A percentile compares a stretch with the other conserved stretches of the same genome.
Evolutionary conservation across 2,113 vertebrate species (phyloP).

Genomic region (Recurvirostra avosetta): DNA sequence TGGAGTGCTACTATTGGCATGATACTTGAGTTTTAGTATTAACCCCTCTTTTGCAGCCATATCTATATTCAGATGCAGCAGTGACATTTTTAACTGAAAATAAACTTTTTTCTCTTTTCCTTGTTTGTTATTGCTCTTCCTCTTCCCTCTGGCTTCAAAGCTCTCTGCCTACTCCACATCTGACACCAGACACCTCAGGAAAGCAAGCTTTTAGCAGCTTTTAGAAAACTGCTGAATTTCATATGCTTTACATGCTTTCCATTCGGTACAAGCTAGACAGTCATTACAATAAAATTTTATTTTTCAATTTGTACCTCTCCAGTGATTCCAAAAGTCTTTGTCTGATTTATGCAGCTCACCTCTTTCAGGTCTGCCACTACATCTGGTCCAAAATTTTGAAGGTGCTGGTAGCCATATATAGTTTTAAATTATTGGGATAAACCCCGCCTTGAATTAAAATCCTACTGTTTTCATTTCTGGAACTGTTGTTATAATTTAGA

Average conservation of each 20-base stretch:
- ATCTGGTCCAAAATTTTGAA: neutral
- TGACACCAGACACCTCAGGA: neutral
- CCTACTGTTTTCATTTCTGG: neutral
- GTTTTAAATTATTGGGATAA: neutral
- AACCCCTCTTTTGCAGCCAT: conserved; percentile 4
- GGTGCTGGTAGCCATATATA: neutral
- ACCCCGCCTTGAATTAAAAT: neutral
- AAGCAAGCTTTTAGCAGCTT: neutral
- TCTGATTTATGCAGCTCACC: neutral
- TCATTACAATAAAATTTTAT: neutral
- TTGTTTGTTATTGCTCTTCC: conserved; percentile 29
- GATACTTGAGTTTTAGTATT: conserved; percentile 9
- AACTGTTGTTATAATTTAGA: neutral
- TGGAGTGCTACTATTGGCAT: neutral
- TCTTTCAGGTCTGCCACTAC: neutral
- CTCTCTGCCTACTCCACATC: conserved; percentile 4
- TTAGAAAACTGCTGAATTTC: neutral
- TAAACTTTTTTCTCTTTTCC: neutral
- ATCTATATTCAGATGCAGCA: neutral
- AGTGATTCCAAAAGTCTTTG: neutral
- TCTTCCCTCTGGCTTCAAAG: conserved; percentile 12
- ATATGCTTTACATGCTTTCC: neutral
- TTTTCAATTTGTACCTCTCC: neutral
- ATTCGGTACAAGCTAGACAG: neutral
- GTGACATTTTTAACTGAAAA: conserved; percentile 14